phyloP scores from a whole-genome alignment of 1,140 invertebrate genomes.

The Dreissena rostriformis region DNA sequence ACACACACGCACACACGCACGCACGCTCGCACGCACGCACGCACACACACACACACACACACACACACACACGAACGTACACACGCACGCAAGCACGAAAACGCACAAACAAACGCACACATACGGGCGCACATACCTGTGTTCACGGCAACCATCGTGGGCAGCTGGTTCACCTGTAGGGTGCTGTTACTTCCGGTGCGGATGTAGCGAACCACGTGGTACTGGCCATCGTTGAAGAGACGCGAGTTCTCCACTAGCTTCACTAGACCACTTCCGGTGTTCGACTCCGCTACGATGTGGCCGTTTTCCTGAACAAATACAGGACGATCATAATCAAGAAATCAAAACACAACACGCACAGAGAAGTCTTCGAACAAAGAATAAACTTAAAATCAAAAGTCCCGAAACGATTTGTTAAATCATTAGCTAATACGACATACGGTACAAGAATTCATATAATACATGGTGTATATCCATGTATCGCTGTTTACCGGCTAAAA shows the following conservation, averaged over 20 bases:
- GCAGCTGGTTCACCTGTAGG: slow-evolving; percentile 65
- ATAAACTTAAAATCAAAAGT: too few relatives aligned
- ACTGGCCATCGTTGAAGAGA: slow-evolving; percentile 72
- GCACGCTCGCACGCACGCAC: background rate
- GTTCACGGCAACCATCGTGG: slow-evolving; percentile 16
- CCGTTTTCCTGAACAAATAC: slow-evolving; percentile 69
- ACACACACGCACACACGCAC: too few relatives aligned
- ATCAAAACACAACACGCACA: too few relatives aligned
- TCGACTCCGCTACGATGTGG: slow-evolving; percentile 67
- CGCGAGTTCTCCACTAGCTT: slow-evolving; percentile 34
- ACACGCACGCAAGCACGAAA: slow-evolving; percentile 7
- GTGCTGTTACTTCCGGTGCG: slow-evolving; percentile 67
- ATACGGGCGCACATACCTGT: slow-evolving; percentile 23
- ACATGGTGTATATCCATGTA: too few relatives aligned
- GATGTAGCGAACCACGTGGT: slow-evolving; percentile 73
- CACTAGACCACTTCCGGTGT: slow-evolving; percentile 62
- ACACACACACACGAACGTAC: background rate
- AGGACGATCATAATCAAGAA: too few relatives aligned
- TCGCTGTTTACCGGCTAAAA: too few relatives aligned
- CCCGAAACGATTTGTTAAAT: too few relatives aligned
- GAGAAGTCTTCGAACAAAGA: too few relatives aligned
- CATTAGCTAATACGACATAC: too few relatives aligned
- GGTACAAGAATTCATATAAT: too few relatives aligned
- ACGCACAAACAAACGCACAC: too few relatives aligned
- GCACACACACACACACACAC: too few relatives aligned